These are phyloP conservation scores for Nephrotoma appendiculata DNA, from an alignment of 2,888 invertebrate species.

Conservation along the genomic window DNA sequence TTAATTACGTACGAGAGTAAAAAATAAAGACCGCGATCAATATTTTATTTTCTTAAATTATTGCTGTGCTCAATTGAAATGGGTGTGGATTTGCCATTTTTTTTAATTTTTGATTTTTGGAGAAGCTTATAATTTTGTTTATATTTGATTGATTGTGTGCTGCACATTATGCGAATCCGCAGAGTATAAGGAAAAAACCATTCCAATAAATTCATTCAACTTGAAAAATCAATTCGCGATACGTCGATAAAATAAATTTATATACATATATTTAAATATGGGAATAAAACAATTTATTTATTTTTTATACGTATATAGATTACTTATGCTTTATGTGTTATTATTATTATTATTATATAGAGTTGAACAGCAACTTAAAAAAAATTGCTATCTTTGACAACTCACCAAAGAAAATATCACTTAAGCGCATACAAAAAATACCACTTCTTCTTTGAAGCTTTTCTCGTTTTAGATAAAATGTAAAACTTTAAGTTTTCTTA, in stretches of 20 bases:
- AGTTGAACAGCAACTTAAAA: background rate
- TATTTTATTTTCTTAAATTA: background rate
- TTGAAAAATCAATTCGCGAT: background rate
- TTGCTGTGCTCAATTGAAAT: background rate
- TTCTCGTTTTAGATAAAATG: background rate
- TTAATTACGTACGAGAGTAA: background rate
- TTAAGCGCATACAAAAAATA: background rate
- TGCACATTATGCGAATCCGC: background rate
- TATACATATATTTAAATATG: background rate
- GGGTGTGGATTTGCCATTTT: background rate
- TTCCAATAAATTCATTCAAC: background rate
- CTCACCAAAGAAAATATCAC: constrained; percentile 2
- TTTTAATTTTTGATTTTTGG: background rate
- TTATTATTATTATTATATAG: background rate
- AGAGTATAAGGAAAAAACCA: background rate
- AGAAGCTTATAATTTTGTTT: background rate
- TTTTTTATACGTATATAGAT: background rate
- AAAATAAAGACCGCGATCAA: background rate
- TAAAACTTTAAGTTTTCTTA: background rate
- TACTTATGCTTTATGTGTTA: constrained; percentile 2
- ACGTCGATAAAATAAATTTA: background rate
- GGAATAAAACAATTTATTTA: background rate
- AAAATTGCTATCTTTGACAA: constrained; percentile 1
- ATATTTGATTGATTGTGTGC: background rate
- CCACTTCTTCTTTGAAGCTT: background rate